Percentiles rank a stretch among this genome's conserved stretches.
These are phyloP conservation scores for Gallinago stenura DNA, from an alignment of 2,797 vertebrate genomes.

Conservation along the genomic window DNA sequence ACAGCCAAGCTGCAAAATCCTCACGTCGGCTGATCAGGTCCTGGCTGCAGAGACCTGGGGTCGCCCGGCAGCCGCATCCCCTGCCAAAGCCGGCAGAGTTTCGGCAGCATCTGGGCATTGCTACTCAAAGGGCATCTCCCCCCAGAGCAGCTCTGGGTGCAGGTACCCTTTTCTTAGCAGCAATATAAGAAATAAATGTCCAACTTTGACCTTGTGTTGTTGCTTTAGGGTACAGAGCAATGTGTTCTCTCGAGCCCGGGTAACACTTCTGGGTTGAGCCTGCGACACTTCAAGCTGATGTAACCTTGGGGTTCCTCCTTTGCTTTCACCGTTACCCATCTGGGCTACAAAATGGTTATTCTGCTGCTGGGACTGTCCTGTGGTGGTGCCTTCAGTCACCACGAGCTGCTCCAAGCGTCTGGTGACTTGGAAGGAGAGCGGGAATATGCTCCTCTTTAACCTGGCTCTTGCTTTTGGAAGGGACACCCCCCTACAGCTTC, in stretches of 20 bases:
- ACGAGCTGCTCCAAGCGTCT: rapidly evolving
- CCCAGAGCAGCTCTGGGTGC: neutral
- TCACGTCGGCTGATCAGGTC: neutral
- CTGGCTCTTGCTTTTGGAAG: neutral
- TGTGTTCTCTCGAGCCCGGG: rapidly evolving
- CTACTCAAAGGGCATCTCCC: neutral
- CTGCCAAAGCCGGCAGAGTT: rapidly evolving
- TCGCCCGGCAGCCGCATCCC: neutral
- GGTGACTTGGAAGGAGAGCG: neutral
- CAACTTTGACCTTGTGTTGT: neutral
- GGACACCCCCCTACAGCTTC: rapidly evolving
- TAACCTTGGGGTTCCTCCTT: neutral
- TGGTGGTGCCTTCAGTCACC: neutral
- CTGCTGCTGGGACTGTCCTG: neutral
- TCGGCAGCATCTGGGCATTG: neutral
- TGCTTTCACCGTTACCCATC: neutral
- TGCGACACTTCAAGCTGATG: rapidly evolving
- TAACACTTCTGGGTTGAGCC: neutral
- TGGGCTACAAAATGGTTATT: neutral
- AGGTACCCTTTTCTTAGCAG: neutral
- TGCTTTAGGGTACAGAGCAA: neutral
- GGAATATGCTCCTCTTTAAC: neutral
- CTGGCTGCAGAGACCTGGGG: neutral
- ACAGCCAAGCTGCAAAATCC: neutral
- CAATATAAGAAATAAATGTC: neutral